Evolutionary conservation across 2,888 invertebrate genomes (phyloP).

Genomic region (Chrysolina haemoptera): DNA sequence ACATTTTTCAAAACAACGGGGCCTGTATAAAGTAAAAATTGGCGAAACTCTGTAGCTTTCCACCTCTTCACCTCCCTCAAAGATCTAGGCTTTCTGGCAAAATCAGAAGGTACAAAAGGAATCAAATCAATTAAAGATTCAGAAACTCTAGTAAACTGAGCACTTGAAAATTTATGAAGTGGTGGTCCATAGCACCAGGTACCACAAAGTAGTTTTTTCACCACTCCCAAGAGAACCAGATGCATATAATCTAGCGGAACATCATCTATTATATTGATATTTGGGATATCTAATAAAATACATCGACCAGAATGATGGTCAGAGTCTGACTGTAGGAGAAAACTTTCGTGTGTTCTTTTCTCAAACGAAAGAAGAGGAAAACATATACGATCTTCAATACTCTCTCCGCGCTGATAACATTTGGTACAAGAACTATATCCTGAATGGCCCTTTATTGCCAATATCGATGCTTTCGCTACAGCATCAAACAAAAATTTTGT

Average conservation of each 20-base stretch:
- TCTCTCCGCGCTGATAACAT: conserved; percentile 38
- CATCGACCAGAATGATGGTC: conserved; percentile 24
- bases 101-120: conserved; percentile 13
- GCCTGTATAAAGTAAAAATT: conserved; percentile 10
- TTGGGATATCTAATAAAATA: conserved; percentile 25
- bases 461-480: conserved; percentile 26
- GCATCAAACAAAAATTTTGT: conserved; percentile 29
- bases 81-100: conserved; percentile 6
- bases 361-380: conserved; percentile 33
- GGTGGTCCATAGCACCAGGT: conserved; percentile 15
- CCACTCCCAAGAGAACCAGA: conserved; percentile 19
- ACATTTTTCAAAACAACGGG: conserved; percentile 9
- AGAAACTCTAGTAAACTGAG: not conserved
- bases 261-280: conserved; percentile 31
- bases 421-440: conserved; percentile 37
- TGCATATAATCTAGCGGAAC: conserved; percentile 34
- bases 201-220: conserved; percentile 23
- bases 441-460: conserved; percentile 30
- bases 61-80: conserved; percentile 13
- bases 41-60: not conserved
- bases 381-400: conserved; percentile 33
- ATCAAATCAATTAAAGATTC: conserved; percentile 10
- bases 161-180: conserved; percentile 15
- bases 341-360: conserved; percentile 16
- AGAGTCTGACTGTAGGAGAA: conserved; percentile 14